Percentiles rank a stretch among this genome's conserved stretches.
phyloP scores from a whole-genome alignment of 2,888 invertebrate species.

The Folsomia manolachei region DNA sequence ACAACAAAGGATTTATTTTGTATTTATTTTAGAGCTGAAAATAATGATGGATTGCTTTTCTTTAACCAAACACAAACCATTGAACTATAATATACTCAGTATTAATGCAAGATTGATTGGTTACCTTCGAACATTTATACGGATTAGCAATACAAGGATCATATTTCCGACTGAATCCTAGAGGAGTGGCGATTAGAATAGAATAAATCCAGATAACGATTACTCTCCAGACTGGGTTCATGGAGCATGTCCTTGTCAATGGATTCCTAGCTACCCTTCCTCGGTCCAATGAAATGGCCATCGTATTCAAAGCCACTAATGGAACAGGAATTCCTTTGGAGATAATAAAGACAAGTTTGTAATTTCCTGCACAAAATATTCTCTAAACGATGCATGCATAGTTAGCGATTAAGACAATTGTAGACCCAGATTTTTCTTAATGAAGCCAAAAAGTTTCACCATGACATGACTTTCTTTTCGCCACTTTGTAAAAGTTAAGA shows the following conservation, averaged over 20 bases:
- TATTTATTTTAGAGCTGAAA: too few relatives aligned
- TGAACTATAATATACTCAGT: too few relatives aligned
- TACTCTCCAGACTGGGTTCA: conserved; percentile 34
- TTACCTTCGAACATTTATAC: conserved; percentile 40
- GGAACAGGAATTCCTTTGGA: conserved; percentile 29
- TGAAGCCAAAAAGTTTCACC: too few relatives aligned
- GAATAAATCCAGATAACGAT: conserved; percentile 39
- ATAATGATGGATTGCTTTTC: too few relatives aligned
- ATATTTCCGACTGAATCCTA: conserved; percentile 32
- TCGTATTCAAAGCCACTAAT: conserved; percentile 36
- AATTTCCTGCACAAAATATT: neutral
- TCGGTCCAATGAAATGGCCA: conserved; percentile 39
- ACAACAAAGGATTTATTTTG: too few relatives aligned
- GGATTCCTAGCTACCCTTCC: conserved; percentile 40
- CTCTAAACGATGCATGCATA: too few relatives aligned
- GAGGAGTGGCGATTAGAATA: conserved; percentile 32
- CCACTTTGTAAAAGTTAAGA: too few relatives aligned
- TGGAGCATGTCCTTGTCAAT: conserved; percentile 15
- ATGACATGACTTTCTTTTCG: neutral
- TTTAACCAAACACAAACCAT: too few relatives aligned
- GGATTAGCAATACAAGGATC: conserved; percentile 28
- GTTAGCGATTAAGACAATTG: too few relatives aligned
- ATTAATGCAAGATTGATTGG: too few relatives aligned
- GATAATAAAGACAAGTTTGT: neutral
- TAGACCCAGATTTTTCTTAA: too few relatives aligned